Evolutionary conservation across 2,113 vertebrate genomes (phyloP).

Genomic region (Turdus rufiventris): DNA sequence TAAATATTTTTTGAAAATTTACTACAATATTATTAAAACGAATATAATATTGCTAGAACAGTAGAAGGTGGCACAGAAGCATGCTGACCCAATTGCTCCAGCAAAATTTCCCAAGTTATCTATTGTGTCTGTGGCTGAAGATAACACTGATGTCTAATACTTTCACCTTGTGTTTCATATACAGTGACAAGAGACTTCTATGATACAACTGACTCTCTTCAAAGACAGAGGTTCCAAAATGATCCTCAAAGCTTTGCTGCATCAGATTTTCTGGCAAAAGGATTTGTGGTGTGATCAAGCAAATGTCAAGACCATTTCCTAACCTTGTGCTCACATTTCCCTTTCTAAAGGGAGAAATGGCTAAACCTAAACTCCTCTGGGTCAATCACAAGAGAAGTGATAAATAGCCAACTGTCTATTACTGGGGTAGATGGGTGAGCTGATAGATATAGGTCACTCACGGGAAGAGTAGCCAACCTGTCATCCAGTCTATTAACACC

Average conservation of each 20-base stretch:
- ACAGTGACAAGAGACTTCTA: background rate
- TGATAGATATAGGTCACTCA: background rate
- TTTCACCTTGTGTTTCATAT: background rate
- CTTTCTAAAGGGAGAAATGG: background rate
- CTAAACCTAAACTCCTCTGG: background rate
- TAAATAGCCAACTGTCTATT: background rate
- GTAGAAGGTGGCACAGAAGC: background rate
- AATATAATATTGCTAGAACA: background rate
- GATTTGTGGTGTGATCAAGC: background rate
- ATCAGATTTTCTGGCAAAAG: background rate
- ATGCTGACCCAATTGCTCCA: background rate
- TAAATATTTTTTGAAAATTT: background rate
- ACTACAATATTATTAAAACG: background rate
- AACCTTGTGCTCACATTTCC: background rate
- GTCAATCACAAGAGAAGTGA: background rate
- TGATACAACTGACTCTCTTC: background rate
- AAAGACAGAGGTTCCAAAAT: background rate
- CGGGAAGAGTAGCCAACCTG: background rate
- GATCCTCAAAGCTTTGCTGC: background rate
- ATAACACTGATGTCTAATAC: background rate
- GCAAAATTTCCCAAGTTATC: background rate
- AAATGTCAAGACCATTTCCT: background rate
- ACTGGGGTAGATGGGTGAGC: background rate
- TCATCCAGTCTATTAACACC: background rate
- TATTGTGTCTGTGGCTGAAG: background rate